These are phyloP conservation scores for Lasioglossum morio DNA, from an alignment of 2,888 invertebrate species.

Conservation along the genomic window DNA sequence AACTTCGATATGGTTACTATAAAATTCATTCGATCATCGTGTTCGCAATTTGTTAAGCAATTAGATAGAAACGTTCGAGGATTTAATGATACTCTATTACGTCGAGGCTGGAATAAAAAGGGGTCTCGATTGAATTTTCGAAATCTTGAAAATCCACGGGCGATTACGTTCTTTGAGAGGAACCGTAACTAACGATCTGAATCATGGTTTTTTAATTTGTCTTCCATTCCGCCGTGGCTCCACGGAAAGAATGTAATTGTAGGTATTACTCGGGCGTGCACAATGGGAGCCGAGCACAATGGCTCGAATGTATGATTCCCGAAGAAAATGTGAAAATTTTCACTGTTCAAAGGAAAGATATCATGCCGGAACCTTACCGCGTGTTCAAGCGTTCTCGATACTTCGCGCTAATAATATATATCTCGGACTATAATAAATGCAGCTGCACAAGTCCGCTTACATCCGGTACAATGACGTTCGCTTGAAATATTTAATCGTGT, in stretches of 20 bases:
- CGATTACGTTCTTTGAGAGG: not conserved
- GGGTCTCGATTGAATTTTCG: not conserved
- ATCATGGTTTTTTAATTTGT: not conserved
- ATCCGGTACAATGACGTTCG: not conserved
- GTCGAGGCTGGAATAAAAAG: not conserved
- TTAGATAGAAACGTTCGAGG: no score
- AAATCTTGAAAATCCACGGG: not conserved
- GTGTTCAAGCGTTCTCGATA: not conserved
- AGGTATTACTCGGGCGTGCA: not conserved
- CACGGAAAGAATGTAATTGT: slow-evolving; percentile 1
- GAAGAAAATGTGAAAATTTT: not conserved
- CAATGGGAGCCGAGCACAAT: slow-evolving; percentile 6
- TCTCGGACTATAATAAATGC: not conserved
- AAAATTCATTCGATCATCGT: no score
- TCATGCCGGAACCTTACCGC: not conserved
- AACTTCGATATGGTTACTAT: no score
- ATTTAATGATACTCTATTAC: no score
- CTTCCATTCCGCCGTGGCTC: not conserved
- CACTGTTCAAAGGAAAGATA: not conserved
- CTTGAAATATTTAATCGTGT: not conserved
- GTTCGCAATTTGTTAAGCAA: no score
- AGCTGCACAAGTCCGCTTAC: not conserved
- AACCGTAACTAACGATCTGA: not conserved
- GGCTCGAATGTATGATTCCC: not conserved
- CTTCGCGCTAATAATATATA: not conserved